Evolutionary conservation across 2,888 invertebrate species (phyloP), one percentile per base, ranked within the genome.

Genomic region (Ypsolopha sequella): DNA sequence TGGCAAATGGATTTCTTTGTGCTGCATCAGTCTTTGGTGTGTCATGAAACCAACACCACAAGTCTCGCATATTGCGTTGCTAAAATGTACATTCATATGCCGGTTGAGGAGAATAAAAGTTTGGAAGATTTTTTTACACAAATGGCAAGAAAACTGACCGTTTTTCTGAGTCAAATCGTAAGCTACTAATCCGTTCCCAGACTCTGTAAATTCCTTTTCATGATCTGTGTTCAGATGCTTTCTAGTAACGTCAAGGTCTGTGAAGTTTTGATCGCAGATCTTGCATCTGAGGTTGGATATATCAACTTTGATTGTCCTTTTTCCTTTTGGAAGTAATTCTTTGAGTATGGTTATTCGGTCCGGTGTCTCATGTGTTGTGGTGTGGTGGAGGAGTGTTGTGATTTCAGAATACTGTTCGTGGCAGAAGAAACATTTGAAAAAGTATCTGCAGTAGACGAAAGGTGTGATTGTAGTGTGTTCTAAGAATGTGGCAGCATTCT

Each of bases 11-110:
- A 76, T 79, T 55, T 76, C 76, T 58, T 76, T 75, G 48, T 81
- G 80, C 53, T 78, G 76, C 50, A 76, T 60, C 9, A 81, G 50
- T 0, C 80, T 58, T 49, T 76, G 76, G 51, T 78, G 69, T 0
- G 78, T 76, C 73, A 80, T 73, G 45, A 81, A 81, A 0, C 76
- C 74, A 1, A 76, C 69, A 0, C 78, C 81, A 38, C 81, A 81
- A 0, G 74, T 71, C 14, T 81, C 80, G 48, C 80, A 82, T 0
- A 80, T 73, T 0, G 73, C 77, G 14, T 80, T 80, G 41, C 69
- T 75, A 9, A 79, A 81, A 62, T 82, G 81, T 0, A 73, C 75
- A 39, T 81, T 81, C 78, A 81, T 79, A 54, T 82, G 82, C 1
- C 77, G 60, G 56, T 80, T 80, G n/a, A 81, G 52, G 51, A 68